Evolutionary conservation across 2,797 vertebrate genomes (phyloP).

Genomic region (Chanos chanos): DNA sequence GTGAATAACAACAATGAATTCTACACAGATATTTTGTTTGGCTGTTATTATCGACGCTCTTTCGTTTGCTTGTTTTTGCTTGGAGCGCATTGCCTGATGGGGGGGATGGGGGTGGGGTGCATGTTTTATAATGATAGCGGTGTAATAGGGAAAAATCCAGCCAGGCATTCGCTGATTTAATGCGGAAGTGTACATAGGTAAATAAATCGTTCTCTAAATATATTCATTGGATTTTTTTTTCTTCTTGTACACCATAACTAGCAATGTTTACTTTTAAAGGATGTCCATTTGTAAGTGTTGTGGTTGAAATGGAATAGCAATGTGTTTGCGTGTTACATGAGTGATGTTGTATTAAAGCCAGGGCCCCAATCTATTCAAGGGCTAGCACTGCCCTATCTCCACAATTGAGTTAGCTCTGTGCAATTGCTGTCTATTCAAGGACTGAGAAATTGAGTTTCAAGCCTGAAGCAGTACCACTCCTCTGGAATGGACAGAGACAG

Average conservation of each 20-base stretch:
- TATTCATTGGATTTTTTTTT: slow-evolving; percentile 50
- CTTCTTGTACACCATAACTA: slow-evolving; percentile 44
- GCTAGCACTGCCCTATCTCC: slow-evolving; percentile 68
- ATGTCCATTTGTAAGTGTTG: slow-evolving; percentile 61
- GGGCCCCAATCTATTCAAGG: slow-evolving; percentile 77
- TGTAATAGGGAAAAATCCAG: slow-evolving; percentile 31
- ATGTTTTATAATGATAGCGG: slow-evolving; percentile 25
- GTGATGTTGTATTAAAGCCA: slow-evolving; percentile 70
- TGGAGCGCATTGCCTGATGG: slow-evolving; percentile 1
- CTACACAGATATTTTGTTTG: slow-evolving; percentile 12
- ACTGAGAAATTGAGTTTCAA: slow-evolving; percentile 79
- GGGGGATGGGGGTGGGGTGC: no score
- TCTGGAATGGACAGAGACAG: slow-evolving; percentile 48
- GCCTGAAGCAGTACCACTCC: slow-evolving; percentile 69
- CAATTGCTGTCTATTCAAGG: slow-evolving; percentile 76
- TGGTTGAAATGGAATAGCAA: slow-evolving; percentile 62
- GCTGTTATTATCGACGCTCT: slow-evolving; percentile 28
- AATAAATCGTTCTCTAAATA: slow-evolving; percentile 48
- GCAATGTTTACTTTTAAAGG: slow-evolving; percentile 53
- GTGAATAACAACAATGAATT: slow-evolving; percentile 39
- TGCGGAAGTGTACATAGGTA: slow-evolving; percentile 43
- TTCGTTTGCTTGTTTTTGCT: slow-evolving; percentile 38
- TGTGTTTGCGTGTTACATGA: slow-evolving; percentile 65
- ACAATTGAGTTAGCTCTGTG: slow-evolving; percentile 73
- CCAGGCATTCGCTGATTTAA: slow-evolving; percentile 38